Base-by-base conservation (phyloP, 1,140 invertebrate species). In the Teleopsis dalmanni region DNA sequence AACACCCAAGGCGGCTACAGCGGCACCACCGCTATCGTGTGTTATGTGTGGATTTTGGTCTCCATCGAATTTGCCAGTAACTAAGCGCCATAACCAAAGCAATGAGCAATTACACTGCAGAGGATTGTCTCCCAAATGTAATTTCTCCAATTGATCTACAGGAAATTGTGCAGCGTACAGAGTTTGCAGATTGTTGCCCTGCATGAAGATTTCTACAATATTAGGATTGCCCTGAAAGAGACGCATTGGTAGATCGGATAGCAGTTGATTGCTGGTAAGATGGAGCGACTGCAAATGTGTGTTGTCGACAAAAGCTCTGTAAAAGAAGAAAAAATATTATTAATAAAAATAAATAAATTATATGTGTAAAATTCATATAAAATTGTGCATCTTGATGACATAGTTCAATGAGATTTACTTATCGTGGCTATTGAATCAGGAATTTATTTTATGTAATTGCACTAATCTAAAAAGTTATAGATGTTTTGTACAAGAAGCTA, bases 61-160 rank as follows among this genome's bases (percentile, higher is more conserved):
- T 1, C 52, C 43, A 25, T 55, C 53, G 22, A 65, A 67, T 26
- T 69, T 69, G 0, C 65, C 65, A 0, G 65, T 69, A 0, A 69
- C 65, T 19, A 89, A 72, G 56, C 83, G 81, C 87, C 87, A 90
- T 3, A 93, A 72, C 88, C 88, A 93, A 34, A 85, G 75, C 41
- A 91, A 68, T 14, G 88, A 89, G 59, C 90, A 93, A 71, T 92
- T 92, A 70, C 90, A 94, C 44, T 83, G 75, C 37, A 92, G 76
- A 2, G 88, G 88, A 73, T 92, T 91, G 13, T 86, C 86, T 22
- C 83, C 82, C 19, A 92, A 74, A 53, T 80, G 78, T 2, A 90
- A 72, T 44, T 77, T 78, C 56, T 78, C 74, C 49, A 90, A 62
- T 43, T 80, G 79, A 62, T 88, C 85, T 44, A 88, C 76, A 9